These are phyloP conservation scores for Phymatocera aterrima DNA, from an alignment of 2,888 invertebrate genomes.

Conservation along the genomic window DNA sequence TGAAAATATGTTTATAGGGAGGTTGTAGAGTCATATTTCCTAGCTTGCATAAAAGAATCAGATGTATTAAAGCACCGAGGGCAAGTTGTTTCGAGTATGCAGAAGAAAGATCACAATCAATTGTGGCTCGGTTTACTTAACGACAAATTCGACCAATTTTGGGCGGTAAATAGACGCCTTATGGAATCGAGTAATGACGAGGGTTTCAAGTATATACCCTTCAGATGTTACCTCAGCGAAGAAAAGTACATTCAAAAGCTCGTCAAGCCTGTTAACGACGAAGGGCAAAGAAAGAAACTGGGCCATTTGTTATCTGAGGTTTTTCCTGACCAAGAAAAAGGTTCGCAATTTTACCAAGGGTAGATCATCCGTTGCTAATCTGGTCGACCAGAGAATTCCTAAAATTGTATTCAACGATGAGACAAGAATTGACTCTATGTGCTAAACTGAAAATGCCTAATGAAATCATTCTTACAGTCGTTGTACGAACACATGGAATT, in stretches of 20 bases:
- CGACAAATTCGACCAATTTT: constrained; percentile 99
- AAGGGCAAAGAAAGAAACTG: constrained; percentile 84
- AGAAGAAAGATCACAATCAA: constrained; percentile 97
- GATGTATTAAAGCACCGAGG: constrained; percentile 97
- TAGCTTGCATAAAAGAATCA: constrained; percentile 97
- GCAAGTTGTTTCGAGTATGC: constrained; percentile 92
- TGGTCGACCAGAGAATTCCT: background rate
- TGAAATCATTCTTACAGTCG: constrained; percentile 78
- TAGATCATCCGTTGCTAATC: background rate
- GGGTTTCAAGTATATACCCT: constrained; percentile 92
- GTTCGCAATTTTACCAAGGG: constrained; percentile 61
- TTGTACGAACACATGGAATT: constrained; percentile 92
- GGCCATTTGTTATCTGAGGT: constrained; percentile 84
- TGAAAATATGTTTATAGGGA: constrained; percentile 80
- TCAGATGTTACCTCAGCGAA: constrained; percentile 85
- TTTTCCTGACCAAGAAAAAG: constrained; percentile 79
- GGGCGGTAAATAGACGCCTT: constrained; percentile 96
- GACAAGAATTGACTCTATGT: too few relatives aligned
- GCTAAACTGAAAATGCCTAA: background rate
- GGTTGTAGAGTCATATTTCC: constrained; percentile 94
- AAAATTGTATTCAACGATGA: background rate
- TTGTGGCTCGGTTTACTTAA: constrained; percentile 96
- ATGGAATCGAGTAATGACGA: constrained; percentile 92
- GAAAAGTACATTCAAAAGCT: constrained; percentile 86
- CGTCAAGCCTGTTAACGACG: constrained; percentile 85